These are phyloP conservation scores for Menidia beryllina DNA, from an alignment of 2,113 vertebrate species.

Conservation along the genomic window DNA sequence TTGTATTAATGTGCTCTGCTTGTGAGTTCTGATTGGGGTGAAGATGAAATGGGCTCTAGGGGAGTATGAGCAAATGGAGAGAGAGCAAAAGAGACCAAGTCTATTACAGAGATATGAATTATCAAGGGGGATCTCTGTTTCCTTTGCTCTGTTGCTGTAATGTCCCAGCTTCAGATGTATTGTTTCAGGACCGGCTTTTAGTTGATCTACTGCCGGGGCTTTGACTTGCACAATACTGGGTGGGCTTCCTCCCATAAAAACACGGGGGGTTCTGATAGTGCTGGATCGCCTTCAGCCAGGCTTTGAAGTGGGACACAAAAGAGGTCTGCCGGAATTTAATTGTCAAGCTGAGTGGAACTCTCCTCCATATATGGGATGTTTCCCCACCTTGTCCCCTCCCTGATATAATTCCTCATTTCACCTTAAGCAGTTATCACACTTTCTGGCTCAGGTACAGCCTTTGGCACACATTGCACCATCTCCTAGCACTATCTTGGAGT, in stretches of 20 bases:
- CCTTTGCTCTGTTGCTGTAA: constrained; percentile 20
- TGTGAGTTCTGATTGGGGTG: constrained; percentile 56
- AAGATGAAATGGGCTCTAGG: constrained; percentile 49
- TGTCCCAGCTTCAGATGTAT: constrained; percentile 66
- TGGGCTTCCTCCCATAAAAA: constrained; percentile 69
- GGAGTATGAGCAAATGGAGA: constrained; percentile 43
- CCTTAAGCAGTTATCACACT: constrained; percentile 33
- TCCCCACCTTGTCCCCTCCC: constrained; percentile 3
- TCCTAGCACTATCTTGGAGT: constrained; percentile 45
- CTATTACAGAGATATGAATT: constrained; percentile 57
- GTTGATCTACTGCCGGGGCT: constrained; percentile 42
- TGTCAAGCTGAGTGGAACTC: constrained; percentile 26
- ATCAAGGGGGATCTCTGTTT: constrained; percentile 43
- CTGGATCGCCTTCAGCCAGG: constrained; percentile 29
- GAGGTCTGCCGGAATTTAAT: constrained; percentile 23
- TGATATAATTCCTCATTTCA: constrained; percentile 26
- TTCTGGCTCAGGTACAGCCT: constrained; percentile 37
- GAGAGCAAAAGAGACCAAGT: constrained; percentile 19
- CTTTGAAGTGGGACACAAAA: constrained; percentile 65
- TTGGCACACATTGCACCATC: constrained; percentile 31
- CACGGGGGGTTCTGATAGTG: constrained; percentile 45
- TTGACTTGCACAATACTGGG: constrained; percentile 68
- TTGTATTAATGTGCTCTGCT: constrained; percentile 53
- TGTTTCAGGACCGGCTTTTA: constrained; percentile 61
- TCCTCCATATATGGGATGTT: constrained; percentile 23